Evolutionary conservation across 2,888 invertebrate species (phyloP).

Genomic region (Eumacrocentrus americanus): DNA sequence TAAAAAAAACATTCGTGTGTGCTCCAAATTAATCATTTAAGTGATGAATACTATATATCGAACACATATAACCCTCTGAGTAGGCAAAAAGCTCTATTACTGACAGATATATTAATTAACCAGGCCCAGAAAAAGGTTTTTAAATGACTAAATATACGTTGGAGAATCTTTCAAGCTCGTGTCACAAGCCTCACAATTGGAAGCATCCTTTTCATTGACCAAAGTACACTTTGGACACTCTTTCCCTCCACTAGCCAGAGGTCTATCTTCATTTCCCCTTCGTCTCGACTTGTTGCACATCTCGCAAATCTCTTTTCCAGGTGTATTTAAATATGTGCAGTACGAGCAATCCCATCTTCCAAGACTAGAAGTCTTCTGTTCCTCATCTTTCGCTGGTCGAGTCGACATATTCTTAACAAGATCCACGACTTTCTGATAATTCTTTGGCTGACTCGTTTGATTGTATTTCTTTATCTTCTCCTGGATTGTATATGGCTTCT

Average conservation of each 20-base stretch:
- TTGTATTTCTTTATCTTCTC: slow-evolving; percentile 39
- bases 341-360: slow-evolving; percentile 72
- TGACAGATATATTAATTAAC: neutral
- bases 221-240: slow-evolving; percentile 79
- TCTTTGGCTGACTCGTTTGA: slow-evolving; percentile 16
- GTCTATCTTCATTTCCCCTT: slow-evolving; percentile 67
- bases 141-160: slow-evolving; percentile 68
- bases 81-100: neutral
- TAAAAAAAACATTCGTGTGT: neutral
- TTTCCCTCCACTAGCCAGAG: slow-evolving; percentile 74
- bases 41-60: neutral
- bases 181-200: slow-evolving; percentile 73
- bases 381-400: slow-evolving; percentile 57
- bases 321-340: slow-evolving; percentile 74
- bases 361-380: slow-evolving; percentile 60
- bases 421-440: slow-evolving; percentile 38
- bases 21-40: neutral
- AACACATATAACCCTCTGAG: neutral
- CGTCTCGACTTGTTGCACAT: slow-evolving; percentile 75
- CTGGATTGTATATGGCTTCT: slow-evolving; percentile 18
- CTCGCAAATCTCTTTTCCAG: slow-evolving; percentile 69
- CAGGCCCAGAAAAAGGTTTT: neutral
- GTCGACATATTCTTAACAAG: slow-evolving; percentile 40
- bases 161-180: slow-evolving; percentile 75
- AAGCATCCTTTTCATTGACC: slow-evolving; percentile 73